These are phyloP conservation scores for Spea multiplicata DNA, from an alignment of 2,113 vertebrate genomes.

Conservation along the genomic window DNA sequence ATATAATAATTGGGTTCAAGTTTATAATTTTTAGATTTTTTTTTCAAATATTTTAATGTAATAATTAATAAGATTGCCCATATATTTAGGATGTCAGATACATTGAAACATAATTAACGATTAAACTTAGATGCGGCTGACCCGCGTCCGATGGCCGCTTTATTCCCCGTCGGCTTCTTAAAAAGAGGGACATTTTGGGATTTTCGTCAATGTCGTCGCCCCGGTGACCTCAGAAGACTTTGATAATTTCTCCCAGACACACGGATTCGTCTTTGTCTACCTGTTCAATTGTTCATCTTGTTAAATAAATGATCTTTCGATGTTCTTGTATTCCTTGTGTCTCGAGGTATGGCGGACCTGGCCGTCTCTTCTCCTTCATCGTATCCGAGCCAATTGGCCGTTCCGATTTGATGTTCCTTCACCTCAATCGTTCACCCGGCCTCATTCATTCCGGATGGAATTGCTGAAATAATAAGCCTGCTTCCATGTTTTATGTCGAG, in stretches of 20 bases:
- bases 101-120: not conserved
- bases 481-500: constrained; percentile 7
- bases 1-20: not conserved
- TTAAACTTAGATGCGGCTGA: not conserved
- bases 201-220: not conserved
- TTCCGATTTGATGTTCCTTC: not conserved
- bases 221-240: not conserved
- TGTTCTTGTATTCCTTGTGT: not conserved
- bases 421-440: not conserved
- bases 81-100: not conserved
- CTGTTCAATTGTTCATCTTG: not conserved
- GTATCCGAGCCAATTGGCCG: not conserved
- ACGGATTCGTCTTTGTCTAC: not conserved
- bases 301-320: not conserved
- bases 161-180: not conserved
- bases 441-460: not conserved
- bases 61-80: too few species aligned
- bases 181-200: not conserved
- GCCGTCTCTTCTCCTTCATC: not conserved
- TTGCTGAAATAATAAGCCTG: not conserved
- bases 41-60: too few species aligned
- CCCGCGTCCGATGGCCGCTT: not conserved
- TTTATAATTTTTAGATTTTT: too few species aligned
- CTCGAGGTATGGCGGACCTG: not conserved
- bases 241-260: not conserved